Base-by-base conservation (phyloP, 2,113 vertebrate species). In the Gorilla gorilla region DNA sequence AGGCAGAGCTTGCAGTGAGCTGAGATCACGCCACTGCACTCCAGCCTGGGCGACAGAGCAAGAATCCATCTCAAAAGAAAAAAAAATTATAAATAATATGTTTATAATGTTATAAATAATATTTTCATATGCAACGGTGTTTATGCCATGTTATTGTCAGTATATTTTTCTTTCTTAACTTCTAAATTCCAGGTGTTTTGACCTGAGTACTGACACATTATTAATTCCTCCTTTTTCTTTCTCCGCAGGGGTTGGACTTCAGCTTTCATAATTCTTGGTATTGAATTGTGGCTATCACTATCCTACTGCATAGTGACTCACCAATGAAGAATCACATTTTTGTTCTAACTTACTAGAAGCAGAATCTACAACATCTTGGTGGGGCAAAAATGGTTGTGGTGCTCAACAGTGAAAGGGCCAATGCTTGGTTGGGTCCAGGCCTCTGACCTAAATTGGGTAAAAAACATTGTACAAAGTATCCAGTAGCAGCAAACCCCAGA, bases 91-190 rank as follows among this genome's bases (percentile, higher is more conserved):
- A 9, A 55, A 76, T 61, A 61, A 61, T 61, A 27, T 64, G 12
- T 64, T 64, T 6, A 27, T 64, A 14, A 73, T 78, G 88, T 45
- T 57, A 95, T 6, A 66, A 90, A 55, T 78, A 87, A 30, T 79
- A 16, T 85, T 73, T 82, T 86, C 13, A 52, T 40, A 25, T 16
- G 32, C 30, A 52, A 27, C 91, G 22, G 4, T 40, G 6, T 79
- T 84, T 79, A 84, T 52, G 7, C 4, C 23, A 93, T 55, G 30
- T 7, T n/a, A 52, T 72, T 89, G 57, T 45, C 8, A 45, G 1
- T 38, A 16, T n/a, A 75, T 30, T 79, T 97, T 94, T 5, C 32
- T 66, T 92, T 90, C 43, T 70, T 6, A 93, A 70, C 16, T 85
- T 13, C 0, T 72, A 20, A 89, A 64, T 2, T 6, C 6, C 5